Conservation (phyloP, 2,113 vertebrate genomes). For the Cynoglossus semilaevis region DNA sequence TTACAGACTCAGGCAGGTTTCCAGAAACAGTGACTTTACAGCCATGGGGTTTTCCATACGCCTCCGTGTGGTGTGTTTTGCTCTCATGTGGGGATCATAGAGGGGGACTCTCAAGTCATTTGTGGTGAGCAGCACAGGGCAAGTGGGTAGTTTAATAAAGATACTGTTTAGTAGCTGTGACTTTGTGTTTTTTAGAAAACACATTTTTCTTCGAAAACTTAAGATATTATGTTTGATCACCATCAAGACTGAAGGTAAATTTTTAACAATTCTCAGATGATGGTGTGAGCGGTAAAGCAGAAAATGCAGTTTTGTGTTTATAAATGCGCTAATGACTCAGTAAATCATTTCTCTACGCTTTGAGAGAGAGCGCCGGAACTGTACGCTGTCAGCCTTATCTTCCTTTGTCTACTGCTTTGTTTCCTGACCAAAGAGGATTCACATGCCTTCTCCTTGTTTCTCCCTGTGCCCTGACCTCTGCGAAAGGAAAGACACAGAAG, state of each 20-base stretch:
- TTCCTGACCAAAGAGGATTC: constrained; percentile 63
- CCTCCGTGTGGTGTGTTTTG: constrained; percentile 35
- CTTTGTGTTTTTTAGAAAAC: not conserved
- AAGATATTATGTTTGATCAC: constrained; percentile 2
- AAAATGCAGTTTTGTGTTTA: constrained; percentile 7
- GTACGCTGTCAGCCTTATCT: constrained; percentile 59
- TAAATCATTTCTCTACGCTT: constrained; percentile 41
- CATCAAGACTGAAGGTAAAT: not conserved
- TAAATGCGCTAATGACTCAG: constrained; percentile 14
- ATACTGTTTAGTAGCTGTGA: constrained; percentile 29
- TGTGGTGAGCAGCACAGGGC: constrained; percentile 16
- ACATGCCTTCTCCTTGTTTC: constrained; percentile 50
- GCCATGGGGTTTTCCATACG: constrained; percentile 9
- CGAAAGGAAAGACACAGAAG: constrained; percentile 40
- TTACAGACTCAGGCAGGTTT: constrained; percentile 21
- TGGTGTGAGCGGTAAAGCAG: not conserved
- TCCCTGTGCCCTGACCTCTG: constrained; percentile 33
- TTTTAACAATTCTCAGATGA: not conserved
- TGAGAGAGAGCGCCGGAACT: constrained; percentile 22
- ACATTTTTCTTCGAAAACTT: not conserved
- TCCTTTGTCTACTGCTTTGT: constrained; percentile 71
- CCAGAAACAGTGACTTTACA: constrained; percentile 8
- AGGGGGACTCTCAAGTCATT: constrained; percentile 15
- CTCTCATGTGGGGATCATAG: constrained; percentile 11
- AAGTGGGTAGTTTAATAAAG: constrained; percentile 30